Evolutionary conservation across 2,797 vertebrate species (phyloP), one percentile per base, ranked within the genome.

Genomic region (Cryptoblepharus egeriae): DNA sequence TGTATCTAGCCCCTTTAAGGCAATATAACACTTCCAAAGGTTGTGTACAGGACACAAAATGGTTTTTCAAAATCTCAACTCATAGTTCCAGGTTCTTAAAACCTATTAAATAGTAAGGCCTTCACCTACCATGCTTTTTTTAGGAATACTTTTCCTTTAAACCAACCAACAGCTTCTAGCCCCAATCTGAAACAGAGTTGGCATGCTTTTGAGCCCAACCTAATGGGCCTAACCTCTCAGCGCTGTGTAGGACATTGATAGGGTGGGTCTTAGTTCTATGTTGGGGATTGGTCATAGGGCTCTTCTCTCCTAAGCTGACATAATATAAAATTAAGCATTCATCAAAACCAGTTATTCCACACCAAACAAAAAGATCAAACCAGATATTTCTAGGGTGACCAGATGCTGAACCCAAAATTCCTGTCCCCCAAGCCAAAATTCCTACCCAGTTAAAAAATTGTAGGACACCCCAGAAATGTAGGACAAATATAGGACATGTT

Each of bases 31-130:
- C 49, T 15, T 49, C 7, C 9, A 5, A 49, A 9, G 45, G 45
- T 10, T 49, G 11, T 81, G 20, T 22, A 35, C 26, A 39, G 26
- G 55, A 39, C 65, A 39, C 64, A 49, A 22, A 5, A 64, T 49
- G 35, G 20, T 76, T 84, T 72, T 30, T 35, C 55, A 26, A 77
- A 72, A 81, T 10, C 64, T 79, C 52, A 80, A 79, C 64, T 35
- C 16, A 49, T 60, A 37, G 2, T 35, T 49, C 28, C 77, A 65
- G 16, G 15, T 86, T 64, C 35, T 35, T n/a, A n/a, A n/a, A 35
- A 42, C 39, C 39, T 37, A 70, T 52, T 15, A 52, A 52, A 15
- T 52, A 58, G 13, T 37, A 68, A 58, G 8, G 13, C 18, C 60
- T 12, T 63, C 75, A 76, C 4, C 18, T 30, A 45, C 11, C 39